Percentiles rank a stretch among this genome's conserved stretches.
phyloP scores from a whole-genome alignment of 2,113 vertebrate genomes.

The Saccopteryx leptura region DNA sequence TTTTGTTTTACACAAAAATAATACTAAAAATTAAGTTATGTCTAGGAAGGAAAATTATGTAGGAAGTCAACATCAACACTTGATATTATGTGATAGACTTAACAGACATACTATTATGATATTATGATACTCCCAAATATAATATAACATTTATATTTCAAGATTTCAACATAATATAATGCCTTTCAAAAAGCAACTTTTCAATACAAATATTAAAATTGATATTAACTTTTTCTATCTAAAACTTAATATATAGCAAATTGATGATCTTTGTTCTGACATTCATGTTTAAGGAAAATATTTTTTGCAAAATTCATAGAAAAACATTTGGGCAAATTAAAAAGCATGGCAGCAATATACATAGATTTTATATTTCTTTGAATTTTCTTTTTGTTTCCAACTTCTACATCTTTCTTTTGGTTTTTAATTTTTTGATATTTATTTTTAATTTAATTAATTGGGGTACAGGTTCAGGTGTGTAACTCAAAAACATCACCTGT shows the following conservation, averaged over 20 bases:
- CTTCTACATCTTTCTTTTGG: not conserved
- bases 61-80: constrained; percentile 15
- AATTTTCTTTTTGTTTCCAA: not conserved
- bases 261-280: not conserved
- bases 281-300: not conserved
- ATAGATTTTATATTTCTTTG: not conserved
- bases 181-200: not conserved
- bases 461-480: too few species aligned
- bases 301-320: not conserved
- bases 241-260: not conserved
- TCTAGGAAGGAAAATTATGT: not conserved
- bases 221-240: not conserved
- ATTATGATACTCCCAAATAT: constrained; percentile 29
- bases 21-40: not conserved
- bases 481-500: too few species aligned
- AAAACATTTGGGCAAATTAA: constrained; percentile 16
- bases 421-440: too few species aligned
- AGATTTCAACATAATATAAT: not conserved
- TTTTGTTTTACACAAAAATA: constrained; percentile 7
- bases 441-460: too few species aligned
- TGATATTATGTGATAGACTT: not conserved
- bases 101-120: not conserved
- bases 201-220: not conserved
- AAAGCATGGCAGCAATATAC: not conserved
- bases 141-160: not conserved